Conservation (phyloP, 1,140 invertebrate genomes). For the Pogonomyrmex barbatus region DNA sequence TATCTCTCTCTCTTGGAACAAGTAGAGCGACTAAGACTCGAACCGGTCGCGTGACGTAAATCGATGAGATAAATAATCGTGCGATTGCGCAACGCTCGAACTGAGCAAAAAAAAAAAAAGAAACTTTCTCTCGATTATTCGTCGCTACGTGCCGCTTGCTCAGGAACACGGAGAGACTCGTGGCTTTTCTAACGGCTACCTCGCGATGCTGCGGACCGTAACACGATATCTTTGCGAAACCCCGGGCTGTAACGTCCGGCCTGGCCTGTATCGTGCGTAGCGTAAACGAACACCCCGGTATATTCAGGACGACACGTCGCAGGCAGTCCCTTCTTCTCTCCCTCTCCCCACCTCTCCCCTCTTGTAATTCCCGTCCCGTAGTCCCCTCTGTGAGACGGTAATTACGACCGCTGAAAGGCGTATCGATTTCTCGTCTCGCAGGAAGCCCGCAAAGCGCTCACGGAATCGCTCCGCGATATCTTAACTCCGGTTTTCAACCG, state of each 20-base stretch:
- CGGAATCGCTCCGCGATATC: slow-evolving; percentile 27
- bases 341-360: not conserved
- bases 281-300: slow-evolving; percentile 9
- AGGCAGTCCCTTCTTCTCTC: not conserved
- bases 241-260: slow-evolving; percentile 72
- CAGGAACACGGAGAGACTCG: not conserved
- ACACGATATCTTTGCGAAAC: slow-evolving; percentile 77
- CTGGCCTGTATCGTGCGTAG: not conserved
- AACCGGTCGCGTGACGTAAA: slow-evolving; percentile 64
- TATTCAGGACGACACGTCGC: not conserved
- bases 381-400: slow-evolving; percentile 55
- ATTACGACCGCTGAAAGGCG: slow-evolving; percentile 65
- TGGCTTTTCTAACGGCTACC: slow-evolving; percentile 69
- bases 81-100: slow-evolving; percentile 20
- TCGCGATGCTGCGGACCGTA: slow-evolving; percentile 71
- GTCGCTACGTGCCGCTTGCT: not conserved
- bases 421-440: slow-evolving; percentile 69
- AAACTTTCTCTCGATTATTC: not conserved
- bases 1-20: slow-evolving; percentile 10
- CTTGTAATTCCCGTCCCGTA: slow-evolving; percentile 45
- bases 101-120: not conserved
- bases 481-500: slow-evolving; percentile 31
- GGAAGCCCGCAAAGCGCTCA: slow-evolving; percentile 19
- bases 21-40: slow-evolving; percentile 16
- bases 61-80: slow-evolving; percentile 38